Evolutionary conservation across 2,888 invertebrate genomes (phyloP), one percentile per base, ranked within the genome.

Genomic region (Troides helena): DNA sequence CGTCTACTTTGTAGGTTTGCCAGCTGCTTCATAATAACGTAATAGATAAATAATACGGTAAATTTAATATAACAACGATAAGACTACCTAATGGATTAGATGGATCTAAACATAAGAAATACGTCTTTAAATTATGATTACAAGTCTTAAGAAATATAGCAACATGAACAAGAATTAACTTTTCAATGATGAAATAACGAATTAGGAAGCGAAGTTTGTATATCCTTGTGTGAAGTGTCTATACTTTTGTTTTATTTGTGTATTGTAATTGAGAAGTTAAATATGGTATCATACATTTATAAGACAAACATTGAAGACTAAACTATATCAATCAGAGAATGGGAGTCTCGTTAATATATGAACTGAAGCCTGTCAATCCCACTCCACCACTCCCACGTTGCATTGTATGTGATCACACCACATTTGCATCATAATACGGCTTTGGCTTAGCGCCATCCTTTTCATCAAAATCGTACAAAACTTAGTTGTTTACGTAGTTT

Each of bases 341-440:
- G 30, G 14, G 56, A 36, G 78, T 14, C 46, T 82, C 85, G 88
- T 87, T 87, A 87, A 83, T 85, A 81, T 85, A 81, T 78, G 75
- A 80, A 79, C 80, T 78, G 76, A 82, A 82, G 82, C 83, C 83
- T 82, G 80, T 81, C 70, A 62, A 58, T 79, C 88, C 88, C 86
- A 88, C 87, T 82, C 85, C 83, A 84, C 78, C 72, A 78, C 81
- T 81, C 86, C 88, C 83, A 88, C 88, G 81, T 79, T 75, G 85
- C 77, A 88, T 90, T 89, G 89, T 90, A 84, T 84, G 81, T 84
- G 87, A 86, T 87, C 84, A 86, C 87, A 85, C 83, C 86, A 82
- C 85, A 91, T 92, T 91, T 89, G 88, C 91, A 90, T 91, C 81
- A 90, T 86, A 92, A 90, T 89, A 86, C 83, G 80, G 83, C 81